These are phyloP conservation scores for Chrysodeixis includens DNA, from an alignment of 2,888 invertebrate species.

Conservation along the genomic window DNA sequence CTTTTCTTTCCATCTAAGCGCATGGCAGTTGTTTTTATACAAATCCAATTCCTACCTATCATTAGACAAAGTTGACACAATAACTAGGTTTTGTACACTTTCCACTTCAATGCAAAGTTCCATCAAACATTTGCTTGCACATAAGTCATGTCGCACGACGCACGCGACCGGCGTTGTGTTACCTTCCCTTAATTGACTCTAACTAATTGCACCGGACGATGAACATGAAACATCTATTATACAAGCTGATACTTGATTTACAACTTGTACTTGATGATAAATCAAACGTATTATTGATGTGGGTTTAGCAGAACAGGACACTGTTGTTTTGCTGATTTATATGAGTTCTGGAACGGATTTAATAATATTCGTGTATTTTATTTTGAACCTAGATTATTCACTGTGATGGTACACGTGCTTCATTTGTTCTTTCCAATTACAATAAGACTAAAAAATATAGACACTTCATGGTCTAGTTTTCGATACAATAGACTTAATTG, in stretches of 20 bases:
- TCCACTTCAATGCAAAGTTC: not conserved
- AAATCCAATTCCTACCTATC: too few species aligned
- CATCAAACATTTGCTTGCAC: constrained; percentile 25
- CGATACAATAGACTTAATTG: not conserved
- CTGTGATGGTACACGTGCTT: too few species aligned
- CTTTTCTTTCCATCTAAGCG: too few species aligned
- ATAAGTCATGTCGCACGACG: constrained; percentile 10
- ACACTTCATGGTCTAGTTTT: too few species aligned
- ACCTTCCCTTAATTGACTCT: constrained; percentile 33
- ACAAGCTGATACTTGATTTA: constrained; percentile 4
- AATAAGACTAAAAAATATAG: too few species aligned
- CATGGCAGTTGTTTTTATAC: too few species aligned
- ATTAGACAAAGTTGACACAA: not conserved
- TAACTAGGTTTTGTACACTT: not conserved
- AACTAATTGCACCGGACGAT: constrained; percentile 17
- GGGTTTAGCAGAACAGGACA: not conserved
- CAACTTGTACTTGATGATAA: not conserved
- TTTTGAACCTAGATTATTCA: too few species aligned
- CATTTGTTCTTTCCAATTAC: too few species aligned
- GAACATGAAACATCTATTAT: constrained; percentile 12
- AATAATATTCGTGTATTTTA: too few species aligned
- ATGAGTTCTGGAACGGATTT: too few species aligned
- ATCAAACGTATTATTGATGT: not conserved
- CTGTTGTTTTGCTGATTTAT: not conserved
- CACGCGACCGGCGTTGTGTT: constrained; percentile 23